Evolutionary conservation across 2,113 vertebrate genomes (phyloP), one percentile per base, ranked within the genome.

Genomic region (Ailurus styani): DNA sequence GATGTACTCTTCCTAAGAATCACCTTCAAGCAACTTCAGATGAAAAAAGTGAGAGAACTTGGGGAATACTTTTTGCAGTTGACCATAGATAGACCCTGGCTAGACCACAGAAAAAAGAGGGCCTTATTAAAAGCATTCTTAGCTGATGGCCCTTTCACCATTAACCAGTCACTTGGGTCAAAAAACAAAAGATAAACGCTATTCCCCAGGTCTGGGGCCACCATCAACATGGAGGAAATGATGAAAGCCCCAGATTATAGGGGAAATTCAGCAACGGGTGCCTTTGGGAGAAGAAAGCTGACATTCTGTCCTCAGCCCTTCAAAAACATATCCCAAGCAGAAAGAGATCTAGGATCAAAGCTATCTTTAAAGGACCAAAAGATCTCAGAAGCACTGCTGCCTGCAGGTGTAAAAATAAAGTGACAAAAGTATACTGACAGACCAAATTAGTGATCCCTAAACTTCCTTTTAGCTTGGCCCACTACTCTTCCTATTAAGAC

Each of bases 221-320:
- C 96, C 96, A 96, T 96, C 97, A 98, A 98, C 97, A 98, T 92
- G 97, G 96, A 97, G 90, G 95, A 93, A 93, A 98, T 97, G 97
- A 98, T 98, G 96, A 98, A 98, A 98, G 98, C 90, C 84, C 86
- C 70, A 96, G 97, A 98, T 97, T 97, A 97, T 7, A 97, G 97
- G 96, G 97, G 95, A 97, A 97, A 98, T 96, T 97, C 98, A 97
- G 97, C 97, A 95, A 98, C 72, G 95, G 97, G 95, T 94, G 96
- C 96, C 97, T 98, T 97, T 97, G 92, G 98, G 97, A 98, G 97
- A 98, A 98, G 96, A 98, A 98, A 98, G 98, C 97, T 98, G 97
- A 98, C 98, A 98, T 97, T 97, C 96, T 98, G 97, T 98, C 97
- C 97, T 97, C 95, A 68, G 95, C 97, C 97, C 98, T 98, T 98